Percentiles rank a stretch among this genome's conserved stretches.
Evolutionary conservation across 2,888 invertebrate genomes (phyloP).

Genomic region (Caenorhabditis sp.): DNA sequence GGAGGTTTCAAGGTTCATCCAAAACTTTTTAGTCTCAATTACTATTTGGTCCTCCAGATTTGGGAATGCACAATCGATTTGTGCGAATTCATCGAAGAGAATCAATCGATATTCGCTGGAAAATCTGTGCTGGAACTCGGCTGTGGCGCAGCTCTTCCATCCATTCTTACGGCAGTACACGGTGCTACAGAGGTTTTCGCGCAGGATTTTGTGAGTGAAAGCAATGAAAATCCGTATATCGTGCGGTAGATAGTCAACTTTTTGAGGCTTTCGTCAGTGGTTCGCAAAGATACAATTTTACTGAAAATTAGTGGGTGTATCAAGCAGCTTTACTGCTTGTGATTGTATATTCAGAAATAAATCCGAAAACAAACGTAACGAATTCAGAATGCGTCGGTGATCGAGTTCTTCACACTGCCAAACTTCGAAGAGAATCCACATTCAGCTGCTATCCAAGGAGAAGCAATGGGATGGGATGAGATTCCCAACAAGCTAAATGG

Average conservation of each 20-base stretch:
- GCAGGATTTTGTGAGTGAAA: slow-evolving; percentile 93
- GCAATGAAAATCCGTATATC: too few relatives aligned
- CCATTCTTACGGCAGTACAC: slow-evolving; percentile 88
- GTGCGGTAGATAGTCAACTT: too few relatives aligned
- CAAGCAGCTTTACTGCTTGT: too few relatives aligned
- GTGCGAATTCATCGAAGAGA: slow-evolving; percentile 86
- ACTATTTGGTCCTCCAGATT: slow-evolving; percentile 58
- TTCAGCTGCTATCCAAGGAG: slow-evolving; percentile 41
- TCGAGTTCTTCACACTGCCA: slow-evolving; percentile 75
- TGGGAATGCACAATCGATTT: slow-evolving; percentile 96
- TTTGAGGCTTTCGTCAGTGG: too few relatives aligned
- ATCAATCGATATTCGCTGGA: slow-evolving; percentile 83
- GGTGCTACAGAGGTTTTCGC: slow-evolving; percentile 89
- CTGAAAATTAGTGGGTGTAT: too few relatives aligned
- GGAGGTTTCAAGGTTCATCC: slow-evolving; percentile 91
- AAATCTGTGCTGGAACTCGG: slow-evolving; percentile 90
- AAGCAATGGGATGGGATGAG: slow-evolving; percentile 62
- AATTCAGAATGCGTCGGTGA: slow-evolving; percentile 76
- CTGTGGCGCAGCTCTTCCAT: slow-evolving; percentile 93
- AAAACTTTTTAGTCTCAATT: not conserved
- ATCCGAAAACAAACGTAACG: not conserved
- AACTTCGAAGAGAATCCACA: slow-evolving; percentile 73
- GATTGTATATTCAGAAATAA: too few relatives aligned
- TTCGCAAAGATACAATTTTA: too few relatives aligned
- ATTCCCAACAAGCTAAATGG: slow-evolving; percentile 49